phyloP scores from a whole-genome alignment of 2,888 invertebrate species.

The Cantharis rustica region DNA sequence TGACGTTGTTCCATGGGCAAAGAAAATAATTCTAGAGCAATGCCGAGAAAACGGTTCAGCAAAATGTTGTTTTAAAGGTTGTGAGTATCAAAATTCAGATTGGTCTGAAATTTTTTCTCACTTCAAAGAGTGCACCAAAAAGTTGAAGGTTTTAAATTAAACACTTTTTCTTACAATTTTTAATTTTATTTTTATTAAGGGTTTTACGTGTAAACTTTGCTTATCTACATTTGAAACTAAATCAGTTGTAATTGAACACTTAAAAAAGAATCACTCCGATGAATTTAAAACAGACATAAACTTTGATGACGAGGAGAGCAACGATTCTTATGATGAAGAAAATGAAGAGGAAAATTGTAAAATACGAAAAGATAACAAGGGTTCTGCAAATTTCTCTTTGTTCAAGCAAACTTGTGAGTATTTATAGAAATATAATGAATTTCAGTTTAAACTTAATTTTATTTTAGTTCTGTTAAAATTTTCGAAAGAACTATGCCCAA shows the following conservation, averaged over 20 bases:
- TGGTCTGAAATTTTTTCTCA: slow-evolving; percentile 45
- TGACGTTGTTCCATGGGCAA: slow-evolving; percentile 11
- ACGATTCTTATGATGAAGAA: neutral
- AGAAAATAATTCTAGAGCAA: slow-evolving; percentile 36
- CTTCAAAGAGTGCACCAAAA: slow-evolving; percentile 43
- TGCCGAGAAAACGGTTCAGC: slow-evolving; percentile 40
- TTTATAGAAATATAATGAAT: neutral
- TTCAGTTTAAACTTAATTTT: neutral
- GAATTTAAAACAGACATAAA: neutral
- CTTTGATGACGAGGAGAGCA: neutral
- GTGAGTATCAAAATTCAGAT: slow-evolving; percentile 44
- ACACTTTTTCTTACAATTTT: neutral
- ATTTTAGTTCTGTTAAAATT: neutral
- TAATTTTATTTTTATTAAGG: slow-evolving; percentile 37
- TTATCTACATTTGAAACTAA: slow-evolving; percentile 37
- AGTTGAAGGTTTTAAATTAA: slow-evolving; percentile 40
- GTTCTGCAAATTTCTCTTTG: neutral
- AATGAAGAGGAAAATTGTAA: neutral
- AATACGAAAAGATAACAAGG: neutral
- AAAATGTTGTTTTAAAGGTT: slow-evolving; percentile 48
- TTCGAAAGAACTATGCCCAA: neutral
- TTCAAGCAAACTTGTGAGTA: neutral
- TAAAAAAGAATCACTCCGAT: slow-evolving; percentile 21
- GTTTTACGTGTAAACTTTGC: slow-evolving; percentile 47
- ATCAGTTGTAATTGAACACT: slow-evolving; percentile 41